Percentiles rank a stretch among this genome's conserved stretches.
These are phyloP conservation scores for Hanleya hanleyi DNA, from an alignment of 2,888 invertebrate genomes.

Conservation along the genomic window DNA sequence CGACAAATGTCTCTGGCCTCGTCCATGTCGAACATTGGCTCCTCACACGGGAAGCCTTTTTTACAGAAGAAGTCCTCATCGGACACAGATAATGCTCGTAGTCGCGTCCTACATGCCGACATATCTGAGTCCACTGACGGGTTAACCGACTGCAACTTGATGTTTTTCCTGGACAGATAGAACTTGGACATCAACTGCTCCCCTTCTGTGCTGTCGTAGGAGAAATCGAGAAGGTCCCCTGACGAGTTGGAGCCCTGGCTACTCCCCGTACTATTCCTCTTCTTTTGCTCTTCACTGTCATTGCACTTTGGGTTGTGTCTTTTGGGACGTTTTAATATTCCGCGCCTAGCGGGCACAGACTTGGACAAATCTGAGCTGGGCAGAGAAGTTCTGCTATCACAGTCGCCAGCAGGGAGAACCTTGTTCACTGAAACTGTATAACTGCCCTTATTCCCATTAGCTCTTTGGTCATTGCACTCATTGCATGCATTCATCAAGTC, in stretches of 20 bases:
- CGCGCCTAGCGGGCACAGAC: constrained; percentile 43
- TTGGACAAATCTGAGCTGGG: not conserved
- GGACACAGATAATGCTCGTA: not conserved
- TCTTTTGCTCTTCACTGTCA: constrained; percentile 46
- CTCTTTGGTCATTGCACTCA: not conserved
- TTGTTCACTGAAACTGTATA: not conserved
- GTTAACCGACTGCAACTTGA: not conserved
- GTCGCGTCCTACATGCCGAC: too few species aligned
- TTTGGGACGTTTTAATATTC: constrained; percentile 58
- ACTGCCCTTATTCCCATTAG: not conserved
- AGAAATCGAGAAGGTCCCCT: constrained; percentile 68
- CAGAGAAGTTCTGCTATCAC: not conserved
- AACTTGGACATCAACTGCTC: not conserved
- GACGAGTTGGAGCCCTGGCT: constrained; percentile 68
- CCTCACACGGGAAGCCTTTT: not conserved
- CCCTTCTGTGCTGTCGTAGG: constrained; percentile 51
- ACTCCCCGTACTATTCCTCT: constrained; percentile 66
- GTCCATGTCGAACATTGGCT: not conserved
- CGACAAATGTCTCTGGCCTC: not conserved
- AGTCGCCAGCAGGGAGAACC: not conserved
- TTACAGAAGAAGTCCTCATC: not conserved
- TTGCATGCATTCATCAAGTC: not conserved
- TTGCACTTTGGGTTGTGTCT: constrained; percentile 22
- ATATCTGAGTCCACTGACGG: not conserved
- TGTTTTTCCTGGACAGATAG: not conserved